Percentiles rank a stretch among this genome's conserved stretches.
These are phyloP conservation scores for Neocrepidodera transversa DNA, from an alignment of 2,888 invertebrate species.

Conservation along the genomic window DNA sequence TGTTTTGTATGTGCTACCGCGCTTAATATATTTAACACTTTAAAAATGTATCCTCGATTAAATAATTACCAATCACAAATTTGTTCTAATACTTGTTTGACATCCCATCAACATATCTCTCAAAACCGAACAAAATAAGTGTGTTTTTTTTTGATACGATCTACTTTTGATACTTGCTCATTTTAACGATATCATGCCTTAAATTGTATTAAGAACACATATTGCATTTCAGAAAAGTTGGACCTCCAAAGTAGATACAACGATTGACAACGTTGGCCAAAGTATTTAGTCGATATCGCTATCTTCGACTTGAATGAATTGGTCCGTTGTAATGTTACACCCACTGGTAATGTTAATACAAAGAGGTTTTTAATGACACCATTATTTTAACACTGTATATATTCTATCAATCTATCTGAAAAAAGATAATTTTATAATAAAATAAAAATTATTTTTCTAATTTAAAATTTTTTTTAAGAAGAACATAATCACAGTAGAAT, in stretches of 20 bases:
- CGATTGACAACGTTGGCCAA: conserved; percentile 33
- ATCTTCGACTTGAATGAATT: conserved; percentile 10
- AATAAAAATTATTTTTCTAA: too few relatives aligned
- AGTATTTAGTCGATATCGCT: conserved; percentile 14
- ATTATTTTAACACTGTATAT: not conserved
- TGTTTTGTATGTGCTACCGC: too few relatives aligned
- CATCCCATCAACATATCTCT: conserved; percentile 31
- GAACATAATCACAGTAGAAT: too few relatives aligned
- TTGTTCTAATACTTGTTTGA: conserved; percentile 33
- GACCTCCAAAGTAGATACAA: conserved; percentile 56
- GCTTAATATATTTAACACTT: too few relatives aligned
- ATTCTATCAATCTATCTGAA: too few relatives aligned
- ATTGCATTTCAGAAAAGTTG: conserved; percentile 57
- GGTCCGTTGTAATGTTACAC: conserved; percentile 10
- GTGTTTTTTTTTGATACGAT: conserved; percentile 30
- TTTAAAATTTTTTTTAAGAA: too few relatives aligned
- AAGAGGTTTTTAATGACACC: not conserved
- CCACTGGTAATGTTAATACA: conserved; percentile 1
- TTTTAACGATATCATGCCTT: conserved; percentile 56
- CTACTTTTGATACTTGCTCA: conserved; percentile 35
- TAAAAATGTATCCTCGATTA: too few relatives aligned
- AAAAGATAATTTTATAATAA: too few relatives aligned
- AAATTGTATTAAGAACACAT: conserved; percentile 59
- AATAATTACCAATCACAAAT: too few relatives aligned
- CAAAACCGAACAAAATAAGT: conserved; percentile 32